These are phyloP conservation scores for Vanessa cardui DNA, from an alignment of 2,888 invertebrate genomes.

Conservation along the genomic window DNA sequence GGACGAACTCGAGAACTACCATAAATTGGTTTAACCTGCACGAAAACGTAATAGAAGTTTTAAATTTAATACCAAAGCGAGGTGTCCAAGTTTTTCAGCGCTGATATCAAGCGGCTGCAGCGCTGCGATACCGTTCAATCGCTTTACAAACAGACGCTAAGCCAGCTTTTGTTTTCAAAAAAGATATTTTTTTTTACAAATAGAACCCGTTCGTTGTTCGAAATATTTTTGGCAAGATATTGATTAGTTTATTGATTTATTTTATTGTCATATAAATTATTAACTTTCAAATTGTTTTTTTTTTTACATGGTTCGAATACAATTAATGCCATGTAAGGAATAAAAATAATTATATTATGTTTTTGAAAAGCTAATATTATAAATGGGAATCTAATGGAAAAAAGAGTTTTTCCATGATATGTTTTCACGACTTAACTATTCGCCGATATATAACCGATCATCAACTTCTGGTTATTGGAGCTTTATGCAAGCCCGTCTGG, in stretches of 20 bases:
- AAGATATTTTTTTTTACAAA: conserved; percentile 1
- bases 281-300: too few relatives aligned
- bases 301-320: too few relatives aligned
- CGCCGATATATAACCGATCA: too few relatives aligned
- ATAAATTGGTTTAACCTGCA: conserved; percentile 26
- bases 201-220: background rate
- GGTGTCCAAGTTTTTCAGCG: conserved; percentile 28
- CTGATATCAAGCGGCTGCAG: conserved; percentile 34
- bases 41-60: conserved; percentile 23
- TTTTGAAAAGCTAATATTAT: too few relatives aligned
- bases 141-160: conserved; percentile 28
- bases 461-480: too few relatives aligned
- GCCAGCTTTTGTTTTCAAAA: conserved; percentile 35
- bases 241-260: background rate
- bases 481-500: too few relatives aligned
- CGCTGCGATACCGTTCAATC: conserved; percentile 32
- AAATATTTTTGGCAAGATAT: background rate
- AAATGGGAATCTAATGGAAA: too few relatives aligned
- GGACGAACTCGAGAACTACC: conserved; percentile 6
- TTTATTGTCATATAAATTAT: background rate
- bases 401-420: too few relatives aligned
- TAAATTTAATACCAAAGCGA: conserved; percentile 28
- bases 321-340: too few relatives aligned
- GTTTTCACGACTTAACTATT: too few relatives aligned
- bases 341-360: too few relatives aligned